Evolutionary conservation across 2,888 invertebrate species (phyloP).

Genomic region (Pristionchus exspectatus): DNA sequence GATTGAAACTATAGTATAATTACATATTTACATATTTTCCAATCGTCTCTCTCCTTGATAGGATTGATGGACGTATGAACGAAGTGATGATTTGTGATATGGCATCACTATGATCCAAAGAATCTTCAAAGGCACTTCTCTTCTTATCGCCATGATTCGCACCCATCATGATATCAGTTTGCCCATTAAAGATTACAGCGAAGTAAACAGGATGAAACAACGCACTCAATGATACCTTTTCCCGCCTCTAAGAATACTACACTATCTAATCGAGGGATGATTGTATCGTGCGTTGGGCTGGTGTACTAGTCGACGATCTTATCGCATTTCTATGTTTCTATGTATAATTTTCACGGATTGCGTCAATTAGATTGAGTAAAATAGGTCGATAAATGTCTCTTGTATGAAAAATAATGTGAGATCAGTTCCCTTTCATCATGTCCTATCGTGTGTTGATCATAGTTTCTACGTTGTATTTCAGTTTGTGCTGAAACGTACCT

Average conservation of each 20-base stretch:
- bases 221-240: background rate
- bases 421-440: too few species aligned
- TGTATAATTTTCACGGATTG: too few species aligned
- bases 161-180: background rate
- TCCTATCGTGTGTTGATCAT: too few species aligned
- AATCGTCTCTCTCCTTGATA: background rate
- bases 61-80: background rate
- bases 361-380: too few species aligned
- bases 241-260: background rate
- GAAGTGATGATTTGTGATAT: background rate
- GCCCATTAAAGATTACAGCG: background rate
- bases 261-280: background rate
- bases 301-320: too few species aligned
- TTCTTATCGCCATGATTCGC: background rate
- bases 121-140: background rate
- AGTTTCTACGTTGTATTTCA: background rate
- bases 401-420: too few species aligned
- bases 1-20: background rate
- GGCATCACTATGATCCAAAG: background rate
- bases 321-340: too few species aligned
- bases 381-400: too few species aligned
- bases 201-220: background rate
- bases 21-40: background rate
- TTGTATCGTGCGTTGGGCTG: too few species aligned
- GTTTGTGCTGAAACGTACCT: background rate